phyloP scores from a whole-genome alignment of 2,797 vertebrate genomes.

The Pangasius macronema region DNA sequence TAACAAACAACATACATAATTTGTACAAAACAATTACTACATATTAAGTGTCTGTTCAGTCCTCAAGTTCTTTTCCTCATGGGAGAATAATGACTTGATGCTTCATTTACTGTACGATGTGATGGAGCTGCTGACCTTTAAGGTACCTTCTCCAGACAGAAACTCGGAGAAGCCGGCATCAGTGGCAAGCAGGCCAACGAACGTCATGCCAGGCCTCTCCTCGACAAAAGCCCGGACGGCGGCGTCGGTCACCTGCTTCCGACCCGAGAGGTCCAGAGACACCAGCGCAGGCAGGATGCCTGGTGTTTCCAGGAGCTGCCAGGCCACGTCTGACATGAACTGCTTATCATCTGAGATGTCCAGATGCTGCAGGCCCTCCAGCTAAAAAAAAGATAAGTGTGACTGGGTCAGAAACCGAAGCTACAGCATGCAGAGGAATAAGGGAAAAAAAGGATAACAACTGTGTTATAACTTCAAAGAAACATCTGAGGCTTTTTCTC shows the following conservation, averaged over 20 bases:
- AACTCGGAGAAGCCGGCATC: constrained; percentile 96
- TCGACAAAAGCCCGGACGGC: constrained; percentile 89
- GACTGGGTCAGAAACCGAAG: not conserved
- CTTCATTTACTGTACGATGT: not conserved
- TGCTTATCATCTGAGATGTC: constrained; percentile 99
- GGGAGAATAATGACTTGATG: not conserved
- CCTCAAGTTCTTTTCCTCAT: not conserved
- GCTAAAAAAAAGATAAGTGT: constrained; percentile 22
- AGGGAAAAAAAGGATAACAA: not conserved
- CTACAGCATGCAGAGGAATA: not conserved
- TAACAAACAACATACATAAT: not conserved
- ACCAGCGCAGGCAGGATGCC: constrained; percentile 88
- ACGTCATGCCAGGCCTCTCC: constrained; percentile 93
- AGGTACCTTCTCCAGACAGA: constrained; percentile 88
- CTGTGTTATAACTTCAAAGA: not conserved
- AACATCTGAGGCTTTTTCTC: not conserved
- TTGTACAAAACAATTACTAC: not conserved
- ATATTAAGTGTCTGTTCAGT: not conserved
- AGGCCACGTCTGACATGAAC: constrained; percentile 96
- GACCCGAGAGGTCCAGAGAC: constrained; percentile 93
- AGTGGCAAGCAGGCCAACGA: constrained; percentile 93
- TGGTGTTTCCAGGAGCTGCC: constrained; percentile 88
- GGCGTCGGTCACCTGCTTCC: constrained; percentile 92
- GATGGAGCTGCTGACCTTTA: constrained; percentile 82
- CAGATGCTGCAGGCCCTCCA: constrained; percentile 80